Percentiles rank a stretch among this genome's conserved stretches.
These are phyloP conservation scores for Magallana angulata DNA, from an alignment of 1,140 invertebrate species.

Conservation along the genomic window DNA sequence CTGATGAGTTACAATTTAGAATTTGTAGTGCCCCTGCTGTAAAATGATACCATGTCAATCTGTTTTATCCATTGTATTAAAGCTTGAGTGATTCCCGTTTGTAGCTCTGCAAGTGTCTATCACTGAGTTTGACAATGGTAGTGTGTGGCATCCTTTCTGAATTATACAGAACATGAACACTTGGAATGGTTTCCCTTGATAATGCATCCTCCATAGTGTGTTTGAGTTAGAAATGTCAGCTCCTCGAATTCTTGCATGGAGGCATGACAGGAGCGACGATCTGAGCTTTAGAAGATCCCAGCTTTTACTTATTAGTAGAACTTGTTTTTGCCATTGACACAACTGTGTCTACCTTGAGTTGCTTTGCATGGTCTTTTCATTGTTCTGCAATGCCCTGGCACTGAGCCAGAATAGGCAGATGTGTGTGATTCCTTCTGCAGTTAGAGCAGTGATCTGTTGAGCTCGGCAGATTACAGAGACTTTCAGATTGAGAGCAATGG, in stretches of 20 bases:
- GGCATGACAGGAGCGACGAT: constrained; percentile 1
- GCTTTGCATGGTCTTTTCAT: not conserved
- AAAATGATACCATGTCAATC: no score
- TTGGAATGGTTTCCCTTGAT: not conserved
- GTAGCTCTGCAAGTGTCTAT: not conserved
- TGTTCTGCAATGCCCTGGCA: constrained; percentile 4
- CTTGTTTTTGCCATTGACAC: not conserved
- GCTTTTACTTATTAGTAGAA: constrained; percentile 28
- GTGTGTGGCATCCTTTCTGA: not conserved
- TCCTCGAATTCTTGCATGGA: not conserved
- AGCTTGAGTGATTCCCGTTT: not conserved
- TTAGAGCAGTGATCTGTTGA: not conserved
- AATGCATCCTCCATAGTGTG: not conserved
- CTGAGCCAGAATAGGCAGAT: not conserved
- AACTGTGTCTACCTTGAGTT: not conserved
- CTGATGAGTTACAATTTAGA: no score
- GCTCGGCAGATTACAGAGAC: constrained; percentile 27
- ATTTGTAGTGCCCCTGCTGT: no score
- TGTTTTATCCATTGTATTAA: no score
- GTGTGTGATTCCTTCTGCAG: not conserved
- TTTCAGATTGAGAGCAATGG: constrained; percentile 4
- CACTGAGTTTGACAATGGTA: not conserved
- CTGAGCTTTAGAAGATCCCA: not conserved
- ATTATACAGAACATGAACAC: not conserved
- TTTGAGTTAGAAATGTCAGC: constrained; percentile 11